A percentile compares a stretch with the other conserved stretches of the same genome.
Conservation (phyloP, 2,113 vertebrate genomes). For the Ifrita kowaldi region DNA sequence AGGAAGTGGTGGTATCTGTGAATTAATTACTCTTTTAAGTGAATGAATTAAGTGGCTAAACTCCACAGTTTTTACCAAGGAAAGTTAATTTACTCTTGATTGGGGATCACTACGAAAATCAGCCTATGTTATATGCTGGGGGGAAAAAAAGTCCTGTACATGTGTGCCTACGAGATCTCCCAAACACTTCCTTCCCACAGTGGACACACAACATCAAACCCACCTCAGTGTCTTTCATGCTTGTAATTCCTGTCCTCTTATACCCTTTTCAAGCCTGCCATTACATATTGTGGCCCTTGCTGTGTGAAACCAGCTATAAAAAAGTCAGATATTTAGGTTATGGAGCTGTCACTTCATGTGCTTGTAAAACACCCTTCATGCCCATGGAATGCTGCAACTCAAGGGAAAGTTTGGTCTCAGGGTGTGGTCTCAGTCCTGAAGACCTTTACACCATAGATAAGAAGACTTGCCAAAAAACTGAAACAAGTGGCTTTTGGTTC, state of each 20-base stretch:
- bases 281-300: neutral
- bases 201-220: neutral
- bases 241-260: neutral
- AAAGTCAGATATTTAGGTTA: neutral
- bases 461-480: neutral
- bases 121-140: neutral
- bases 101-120: neutral
- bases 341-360: neutral
- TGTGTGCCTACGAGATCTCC: neutral
- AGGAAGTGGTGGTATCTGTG: constrained; percentile 10
- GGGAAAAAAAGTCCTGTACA: neutral
- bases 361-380: neutral
- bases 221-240: neutral
- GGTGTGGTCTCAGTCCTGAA: neutral
- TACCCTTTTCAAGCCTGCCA: neutral
- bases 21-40: constrained; percentile 36
- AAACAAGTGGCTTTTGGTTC: neutral
- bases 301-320: neutral
- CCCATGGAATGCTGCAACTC: neutral
- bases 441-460: neutral
- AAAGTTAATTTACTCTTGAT: neutral
- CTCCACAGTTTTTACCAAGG: neutral
- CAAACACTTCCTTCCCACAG: neutral
- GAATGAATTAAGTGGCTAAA: neutral
- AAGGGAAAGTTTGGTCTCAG: neutral